These are phyloP conservation scores for Otus sunia DNA, from an alignment of 2,113 vertebrate species.

Conservation along the genomic window DNA sequence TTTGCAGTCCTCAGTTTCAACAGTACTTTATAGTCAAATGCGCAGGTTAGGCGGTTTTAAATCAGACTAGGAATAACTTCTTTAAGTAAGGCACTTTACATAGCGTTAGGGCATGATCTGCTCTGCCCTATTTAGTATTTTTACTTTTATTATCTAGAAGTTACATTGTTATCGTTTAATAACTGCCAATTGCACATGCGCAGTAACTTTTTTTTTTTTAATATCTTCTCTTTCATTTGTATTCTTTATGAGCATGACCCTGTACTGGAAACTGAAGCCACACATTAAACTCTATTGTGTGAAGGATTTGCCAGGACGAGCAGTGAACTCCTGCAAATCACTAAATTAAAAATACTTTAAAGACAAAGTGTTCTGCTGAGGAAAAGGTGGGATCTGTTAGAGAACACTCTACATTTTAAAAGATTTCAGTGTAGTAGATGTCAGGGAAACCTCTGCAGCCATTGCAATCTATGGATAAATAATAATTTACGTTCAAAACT, in stretches of 20 bases:
- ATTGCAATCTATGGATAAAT: not conserved
- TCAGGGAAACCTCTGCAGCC: not conserved
- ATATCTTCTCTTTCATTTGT: constrained; percentile 17
- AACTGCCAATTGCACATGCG: constrained; percentile 10
- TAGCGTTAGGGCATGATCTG: not conserved
- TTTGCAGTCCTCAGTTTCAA: not conserved
- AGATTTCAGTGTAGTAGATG: not conserved
- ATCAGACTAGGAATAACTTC: not conserved
- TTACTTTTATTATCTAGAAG: constrained; percentile 40
- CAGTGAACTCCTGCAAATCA: not conserved
- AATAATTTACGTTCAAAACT: not conserved
- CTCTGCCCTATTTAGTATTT: constrained; percentile 8
- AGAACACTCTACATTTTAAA: not conserved
- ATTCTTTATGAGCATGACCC: constrained; percentile 26
- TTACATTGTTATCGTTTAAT: constrained; percentile 30
- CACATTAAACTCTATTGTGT: constrained; percentile 8
- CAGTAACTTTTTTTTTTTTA: not conserved
- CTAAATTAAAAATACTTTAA: constrained; percentile 23
- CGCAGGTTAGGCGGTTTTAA: not conserved
- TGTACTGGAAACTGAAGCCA: constrained; percentile 15
- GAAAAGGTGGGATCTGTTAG: not conserved
- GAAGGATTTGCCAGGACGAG: constrained; percentile 19
- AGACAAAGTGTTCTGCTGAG: not conserved
- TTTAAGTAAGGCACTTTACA: not conserved
- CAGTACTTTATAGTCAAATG: not conserved